These are phyloP conservation scores for Anser brachyrhynchus DNA, from an alignment of 2,113 vertebrate genomes.

Conservation along the genomic window DNA sequence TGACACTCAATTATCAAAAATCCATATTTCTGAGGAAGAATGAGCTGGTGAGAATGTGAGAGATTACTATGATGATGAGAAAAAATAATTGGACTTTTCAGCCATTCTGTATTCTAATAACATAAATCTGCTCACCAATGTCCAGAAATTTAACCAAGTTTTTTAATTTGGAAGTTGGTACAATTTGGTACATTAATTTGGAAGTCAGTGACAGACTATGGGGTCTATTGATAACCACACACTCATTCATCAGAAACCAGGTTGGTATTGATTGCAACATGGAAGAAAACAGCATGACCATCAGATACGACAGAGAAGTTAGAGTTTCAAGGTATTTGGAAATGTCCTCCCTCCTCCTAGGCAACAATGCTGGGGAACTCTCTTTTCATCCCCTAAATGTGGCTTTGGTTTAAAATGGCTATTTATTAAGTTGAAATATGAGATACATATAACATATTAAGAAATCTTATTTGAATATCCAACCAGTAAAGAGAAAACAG, in stretches of 20 bases:
- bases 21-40: background rate
- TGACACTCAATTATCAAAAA: background rate
- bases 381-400: background rate
- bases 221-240: background rate
- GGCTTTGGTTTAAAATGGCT: background rate
- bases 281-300: background rate
- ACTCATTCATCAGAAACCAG: background rate
- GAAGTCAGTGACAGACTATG: background rate
- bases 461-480: background rate
- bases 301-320: background rate
- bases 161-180: background rate
- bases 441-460: background rate
- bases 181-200: background rate
- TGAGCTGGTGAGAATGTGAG: background rate
- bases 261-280: background rate
- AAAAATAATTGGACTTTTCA: background rate
- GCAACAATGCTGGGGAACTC: background rate
- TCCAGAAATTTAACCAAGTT: background rate
- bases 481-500: background rate
- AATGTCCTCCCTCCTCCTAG: background rate
- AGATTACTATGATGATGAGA: background rate
- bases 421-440: background rate
- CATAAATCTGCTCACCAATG: background rate
- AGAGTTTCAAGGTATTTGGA: background rate
- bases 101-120: background rate